These are phyloP conservation scores for Eurystomus glaucurus DNA, from an alignment of 2,797 vertebrate genomes.

Conservation along the genomic window DNA sequence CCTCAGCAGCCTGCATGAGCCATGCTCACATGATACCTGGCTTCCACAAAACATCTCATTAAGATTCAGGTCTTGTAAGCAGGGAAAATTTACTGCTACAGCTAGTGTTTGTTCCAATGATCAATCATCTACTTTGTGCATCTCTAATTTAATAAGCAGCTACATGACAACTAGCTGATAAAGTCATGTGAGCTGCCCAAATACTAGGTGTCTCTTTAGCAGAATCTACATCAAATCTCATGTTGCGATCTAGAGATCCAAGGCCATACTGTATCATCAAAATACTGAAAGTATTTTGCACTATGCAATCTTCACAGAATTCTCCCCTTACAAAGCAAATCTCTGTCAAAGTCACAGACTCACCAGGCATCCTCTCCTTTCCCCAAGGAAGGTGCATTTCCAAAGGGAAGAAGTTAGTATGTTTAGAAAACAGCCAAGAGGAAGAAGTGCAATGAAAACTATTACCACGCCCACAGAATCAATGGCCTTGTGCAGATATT, in stretches of 20 bases:
- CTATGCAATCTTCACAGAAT: background rate
- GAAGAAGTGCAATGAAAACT: background rate
- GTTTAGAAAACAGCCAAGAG: background rate
- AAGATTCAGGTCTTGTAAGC: background rate
- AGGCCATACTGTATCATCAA: background rate
- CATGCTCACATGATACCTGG: accelerated
- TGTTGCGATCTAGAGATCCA: background rate
- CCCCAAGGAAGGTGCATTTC: background rate
- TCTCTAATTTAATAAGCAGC: background rate
- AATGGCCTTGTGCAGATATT: background rate
- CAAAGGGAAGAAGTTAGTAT: background rate
- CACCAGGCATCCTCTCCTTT: background rate
- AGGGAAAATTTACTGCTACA: background rate
- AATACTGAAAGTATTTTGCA: background rate
- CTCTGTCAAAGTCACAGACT: background rate
- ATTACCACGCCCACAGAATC: accelerated
- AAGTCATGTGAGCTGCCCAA: background rate
- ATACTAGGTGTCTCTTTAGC: background rate
- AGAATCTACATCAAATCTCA: background rate
- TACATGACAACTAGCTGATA: background rate
- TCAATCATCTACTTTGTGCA: accelerated
- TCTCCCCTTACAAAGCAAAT: background rate
- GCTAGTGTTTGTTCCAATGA: background rate
- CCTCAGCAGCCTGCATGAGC: background rate
- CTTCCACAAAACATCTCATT: background rate